Conservation (phyloP, 2,113 vertebrate genomes). For the Ondatra zibethicus region DNA sequence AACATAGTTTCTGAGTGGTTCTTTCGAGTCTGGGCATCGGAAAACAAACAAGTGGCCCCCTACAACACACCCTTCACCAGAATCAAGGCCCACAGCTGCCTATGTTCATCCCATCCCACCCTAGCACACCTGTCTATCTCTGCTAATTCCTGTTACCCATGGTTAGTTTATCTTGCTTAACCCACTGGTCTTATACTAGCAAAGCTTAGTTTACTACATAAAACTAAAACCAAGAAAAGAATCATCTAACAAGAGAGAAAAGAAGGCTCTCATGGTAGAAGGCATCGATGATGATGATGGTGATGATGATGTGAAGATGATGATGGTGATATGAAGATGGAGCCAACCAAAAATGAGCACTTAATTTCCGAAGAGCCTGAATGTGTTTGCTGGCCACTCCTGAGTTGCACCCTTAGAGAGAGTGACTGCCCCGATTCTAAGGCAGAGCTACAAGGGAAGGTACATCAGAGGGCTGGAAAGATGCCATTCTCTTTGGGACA, state of each 20-base stretch:
- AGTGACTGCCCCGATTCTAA: not conserved
- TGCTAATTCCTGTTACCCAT: not conserved
- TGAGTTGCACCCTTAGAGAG: not conserved
- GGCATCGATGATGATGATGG: not conserved
- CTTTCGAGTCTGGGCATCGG: too few species aligned
- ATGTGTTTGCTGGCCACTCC: not conserved
- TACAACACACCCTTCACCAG: not conserved
- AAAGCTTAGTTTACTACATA: not conserved
- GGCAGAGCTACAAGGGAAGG: not conserved
- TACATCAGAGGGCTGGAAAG: not conserved
- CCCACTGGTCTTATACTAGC: not conserved
- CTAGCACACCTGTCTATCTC: not conserved
- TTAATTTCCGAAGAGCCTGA: not conserved
- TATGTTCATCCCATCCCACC: not conserved
- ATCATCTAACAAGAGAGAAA: not conserved
- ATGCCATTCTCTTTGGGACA: not conserved
- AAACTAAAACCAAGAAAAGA: conserved; percentile 44
- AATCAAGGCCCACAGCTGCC: not conserved
- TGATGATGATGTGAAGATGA: accelerated
- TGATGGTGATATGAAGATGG: not conserved
- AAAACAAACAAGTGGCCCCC: too few species aligned
- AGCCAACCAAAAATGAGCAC: not conserved
- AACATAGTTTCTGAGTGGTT: too few species aligned
- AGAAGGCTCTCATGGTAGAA: not conserved
- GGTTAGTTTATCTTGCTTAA: not conserved